Percentiles rank a stretch among this genome's conserved stretches.
Conservation (phyloP, 1,140 invertebrate species). For the Leptonema lineaticorne region DNA sequence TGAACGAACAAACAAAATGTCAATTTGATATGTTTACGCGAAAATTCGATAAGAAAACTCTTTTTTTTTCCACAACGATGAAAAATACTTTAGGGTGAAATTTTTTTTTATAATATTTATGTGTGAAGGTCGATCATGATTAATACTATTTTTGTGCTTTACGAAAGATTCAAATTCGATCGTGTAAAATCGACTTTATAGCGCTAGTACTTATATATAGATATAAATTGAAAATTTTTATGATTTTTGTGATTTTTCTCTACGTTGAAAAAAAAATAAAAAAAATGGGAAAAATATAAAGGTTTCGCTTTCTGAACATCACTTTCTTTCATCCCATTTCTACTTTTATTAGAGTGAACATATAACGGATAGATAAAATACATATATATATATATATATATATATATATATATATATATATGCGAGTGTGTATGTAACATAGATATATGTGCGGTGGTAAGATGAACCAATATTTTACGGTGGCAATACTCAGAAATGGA, state of each 20-base stretch:
- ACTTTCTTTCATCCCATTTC: background rate
- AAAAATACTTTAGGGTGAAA: background rate
- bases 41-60: constrained; percentile 20
- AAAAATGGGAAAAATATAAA: too few species aligned
- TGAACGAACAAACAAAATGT: constrained; percentile 9
- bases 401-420: too few species aligned
- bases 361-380: constrained; percentile 25
- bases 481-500: constrained; percentile 41
- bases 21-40: constrained; percentile 22
- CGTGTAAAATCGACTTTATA: too few species aligned
- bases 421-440: too few species aligned
- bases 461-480: constrained; percentile 42
- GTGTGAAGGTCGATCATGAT: too few species aligned
- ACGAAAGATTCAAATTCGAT: too few species aligned
- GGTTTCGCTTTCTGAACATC: background rate
- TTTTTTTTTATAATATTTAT: too few species aligned
- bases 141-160: too few species aligned
- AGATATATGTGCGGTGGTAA: constrained; percentile 28
- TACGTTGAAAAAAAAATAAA: too few species aligned
- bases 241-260: too few species aligned
- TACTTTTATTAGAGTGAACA: constrained; percentile 35
- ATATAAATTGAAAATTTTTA: background rate
- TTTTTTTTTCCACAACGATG: constrained; percentile 17
- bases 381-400: too few species aligned
- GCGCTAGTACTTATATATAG: background rate